Percentiles rank a stretch among this genome's conserved stretches.
Evolutionary conservation across 2,113 vertebrate genomes (phyloP).

Genomic region (Varanus komodoensis): DNA sequence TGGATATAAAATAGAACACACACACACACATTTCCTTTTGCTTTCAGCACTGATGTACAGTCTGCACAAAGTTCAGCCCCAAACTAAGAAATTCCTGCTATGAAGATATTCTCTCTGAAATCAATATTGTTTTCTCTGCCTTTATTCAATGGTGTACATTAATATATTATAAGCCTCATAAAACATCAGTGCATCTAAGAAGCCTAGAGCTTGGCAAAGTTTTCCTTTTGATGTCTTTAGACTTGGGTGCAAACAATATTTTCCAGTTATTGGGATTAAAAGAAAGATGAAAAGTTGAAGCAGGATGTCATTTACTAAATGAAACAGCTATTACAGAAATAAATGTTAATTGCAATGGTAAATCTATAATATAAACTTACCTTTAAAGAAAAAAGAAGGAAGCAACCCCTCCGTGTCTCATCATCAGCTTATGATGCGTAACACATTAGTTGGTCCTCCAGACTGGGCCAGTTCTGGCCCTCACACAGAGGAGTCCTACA

Average conservation of each 20-base stretch:
- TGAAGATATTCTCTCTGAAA: slow-evolving; percentile 27
- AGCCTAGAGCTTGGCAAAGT: slow-evolving; percentile 53
- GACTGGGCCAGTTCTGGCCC: too few species aligned
- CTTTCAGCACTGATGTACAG: slow-evolving; percentile 21
- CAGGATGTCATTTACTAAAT: slow-evolving; percentile 24
- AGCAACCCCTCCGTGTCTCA: not conserved
- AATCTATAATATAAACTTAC: not conserved
- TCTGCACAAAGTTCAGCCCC: slow-evolving; percentile 3
- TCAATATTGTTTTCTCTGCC: slow-evolving; percentile 31
- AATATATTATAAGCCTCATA: slow-evolving; percentile 60
- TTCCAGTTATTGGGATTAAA: slow-evolving; percentile 40
- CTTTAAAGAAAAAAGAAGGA: not conserved
- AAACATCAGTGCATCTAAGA: slow-evolving; percentile 56
- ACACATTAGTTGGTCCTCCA: too few species aligned
- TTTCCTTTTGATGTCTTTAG: slow-evolving; percentile 50
- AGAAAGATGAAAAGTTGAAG: slow-evolving; percentile 50
- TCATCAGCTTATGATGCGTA: not conserved
- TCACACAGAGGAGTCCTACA: too few species aligned
- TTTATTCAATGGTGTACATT: slow-evolving; percentile 21
- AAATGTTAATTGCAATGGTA: slow-evolving; percentile 37
- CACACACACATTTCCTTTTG: not conserved
- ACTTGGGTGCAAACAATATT: slow-evolving; percentile 6
- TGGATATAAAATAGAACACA: not conserved
- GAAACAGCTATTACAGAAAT: slow-evolving; percentile 29
- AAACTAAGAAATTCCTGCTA: slow-evolving; percentile 13